phyloP scores from a whole-genome alignment of 2,113 vertebrate genomes.

The Gavia stellata region DNA sequence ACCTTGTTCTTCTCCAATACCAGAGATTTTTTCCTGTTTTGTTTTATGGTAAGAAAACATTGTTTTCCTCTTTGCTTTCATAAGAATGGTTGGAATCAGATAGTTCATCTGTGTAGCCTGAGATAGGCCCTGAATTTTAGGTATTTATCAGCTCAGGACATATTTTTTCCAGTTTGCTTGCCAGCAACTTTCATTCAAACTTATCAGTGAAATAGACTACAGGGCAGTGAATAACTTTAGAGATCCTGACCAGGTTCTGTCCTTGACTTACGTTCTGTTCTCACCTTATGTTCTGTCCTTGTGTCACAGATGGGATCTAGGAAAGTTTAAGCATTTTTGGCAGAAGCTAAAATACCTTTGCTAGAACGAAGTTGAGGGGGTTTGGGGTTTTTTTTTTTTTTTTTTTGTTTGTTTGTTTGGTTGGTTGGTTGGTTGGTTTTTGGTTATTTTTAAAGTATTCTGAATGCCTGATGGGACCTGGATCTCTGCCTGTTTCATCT shows the following conservation, averaged over 20 bases:
- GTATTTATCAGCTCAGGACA: not conserved
- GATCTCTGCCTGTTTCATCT: not conserved
- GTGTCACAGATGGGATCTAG: not conserved
- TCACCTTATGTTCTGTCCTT: not conserved
- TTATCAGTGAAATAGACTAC: not conserved
- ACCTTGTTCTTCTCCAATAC: not conserved
- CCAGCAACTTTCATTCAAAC: not conserved
- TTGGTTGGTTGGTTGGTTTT: not conserved
- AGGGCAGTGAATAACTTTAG: not conserved
- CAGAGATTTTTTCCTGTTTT: not conserved
- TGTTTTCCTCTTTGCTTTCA: not conserved
- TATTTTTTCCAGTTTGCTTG: not conserved
- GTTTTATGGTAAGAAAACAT: not conserved
- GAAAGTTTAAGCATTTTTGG: not conserved
- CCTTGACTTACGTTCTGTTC: not conserved
- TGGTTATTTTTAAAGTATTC: not conserved
- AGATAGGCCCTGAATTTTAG: not conserved
- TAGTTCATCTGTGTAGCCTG: not conserved
- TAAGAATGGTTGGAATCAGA: not conserved
- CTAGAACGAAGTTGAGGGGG: not conserved
- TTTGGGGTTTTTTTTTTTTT: rapidly evolving
- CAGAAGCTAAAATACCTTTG: not conserved
- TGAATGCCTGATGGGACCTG: not conserved
- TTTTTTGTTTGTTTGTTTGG: not conserved
- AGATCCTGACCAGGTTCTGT: not conserved